phyloP scores from a whole-genome alignment of 2,113 vertebrate genomes.

The Nannospalax galili region DNA sequence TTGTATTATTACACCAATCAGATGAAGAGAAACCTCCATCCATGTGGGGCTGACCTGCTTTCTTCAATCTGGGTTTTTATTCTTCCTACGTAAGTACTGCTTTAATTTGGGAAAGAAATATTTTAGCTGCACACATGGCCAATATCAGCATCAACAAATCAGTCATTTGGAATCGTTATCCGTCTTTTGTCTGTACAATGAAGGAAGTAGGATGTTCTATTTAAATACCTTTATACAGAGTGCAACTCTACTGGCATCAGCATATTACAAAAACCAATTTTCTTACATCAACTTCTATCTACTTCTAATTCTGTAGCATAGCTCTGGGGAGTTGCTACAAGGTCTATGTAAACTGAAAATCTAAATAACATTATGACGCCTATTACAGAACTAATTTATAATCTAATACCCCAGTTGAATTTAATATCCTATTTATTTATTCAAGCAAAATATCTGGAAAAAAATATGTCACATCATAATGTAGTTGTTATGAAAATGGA shows the following conservation, averaged over 20 bases:
- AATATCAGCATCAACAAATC: slow-evolving; percentile 77
- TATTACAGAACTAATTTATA: slow-evolving; percentile 99
- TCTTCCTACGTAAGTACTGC: slow-evolving; percentile 61
- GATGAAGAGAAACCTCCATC: slow-evolving; percentile 46
- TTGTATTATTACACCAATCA: not conserved
- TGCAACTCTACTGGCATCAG: slow-evolving; percentile 93
- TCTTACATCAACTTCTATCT: slow-evolving; percentile 98
- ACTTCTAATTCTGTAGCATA: slow-evolving; percentile 96
- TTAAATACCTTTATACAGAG: slow-evolving; percentile 89
- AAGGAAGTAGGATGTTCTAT: slow-evolving; percentile 83
- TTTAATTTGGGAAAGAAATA: slow-evolving; percentile 74
- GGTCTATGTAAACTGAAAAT: slow-evolving; percentile 96
- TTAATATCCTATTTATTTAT: slow-evolving; percentile 96
- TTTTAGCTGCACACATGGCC: slow-evolving; percentile 74
- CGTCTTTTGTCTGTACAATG: slow-evolving; percentile 83
- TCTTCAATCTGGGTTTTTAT: slow-evolving; percentile 45
- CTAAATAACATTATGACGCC: slow-evolving; percentile 98
- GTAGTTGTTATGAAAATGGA: slow-evolving; percentile 86
- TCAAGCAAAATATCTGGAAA: slow-evolving; percentile 91
- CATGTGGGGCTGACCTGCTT: slow-evolving; percentile 24
- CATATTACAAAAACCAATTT: slow-evolving; percentile 99
- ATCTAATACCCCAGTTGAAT: slow-evolving; percentile 96
- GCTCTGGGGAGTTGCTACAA: slow-evolving; percentile 98
- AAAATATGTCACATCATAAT: slow-evolving; percentile 88
- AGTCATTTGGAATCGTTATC: slow-evolving; percentile 84